Evolutionary conservation across 2,797 vertebrate genomes (phyloP).

Genomic region (Sebastes iracundus): DNA sequence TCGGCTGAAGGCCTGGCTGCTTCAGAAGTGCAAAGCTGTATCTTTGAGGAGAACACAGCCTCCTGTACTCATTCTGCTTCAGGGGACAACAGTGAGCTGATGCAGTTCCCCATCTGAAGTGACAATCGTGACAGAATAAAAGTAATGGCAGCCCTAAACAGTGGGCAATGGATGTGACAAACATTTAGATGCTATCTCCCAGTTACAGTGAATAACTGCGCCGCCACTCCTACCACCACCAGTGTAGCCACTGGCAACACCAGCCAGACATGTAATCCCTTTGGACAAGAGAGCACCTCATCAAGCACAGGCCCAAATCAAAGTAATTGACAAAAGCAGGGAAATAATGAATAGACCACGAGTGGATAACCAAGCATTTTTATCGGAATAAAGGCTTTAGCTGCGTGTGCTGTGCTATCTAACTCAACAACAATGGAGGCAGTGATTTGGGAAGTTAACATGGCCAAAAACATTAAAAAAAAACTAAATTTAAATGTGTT

Average conservation of each 20-base stretch:
- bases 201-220: conserved; percentile 78
- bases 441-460: background rate
- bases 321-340: conserved; percentile 84
- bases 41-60: conserved; percentile 61
- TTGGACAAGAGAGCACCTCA: conserved; percentile 81
- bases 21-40: conserved; percentile 35
- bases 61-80: conserved; percentile 71
- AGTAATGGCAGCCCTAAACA: conserved; percentile 80
- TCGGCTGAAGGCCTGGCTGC: conserved; percentile 44
- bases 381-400: conserved; percentile 5
- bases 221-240: conserved; percentile 69
- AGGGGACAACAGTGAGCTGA: conserved; percentile 77
- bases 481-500: background rate
- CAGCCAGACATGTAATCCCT: conserved; percentile 83
- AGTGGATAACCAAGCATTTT: conserved; percentile 43
- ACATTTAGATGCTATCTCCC: conserved; percentile 86
- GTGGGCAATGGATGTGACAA: conserved; percentile 82
- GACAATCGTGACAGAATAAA: conserved; percentile 85
- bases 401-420: background rate
- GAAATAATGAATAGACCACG: conserved; percentile 68
- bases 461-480: background rate
- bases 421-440: background rate
- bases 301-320: conserved; percentile 84
- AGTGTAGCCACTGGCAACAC: conserved; percentile 81
- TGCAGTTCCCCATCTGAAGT: conserved; percentile 77